Evolutionary conservation across 1,140 invertebrate species (phyloP), one percentile per base, ranked within the genome.

Genomic region (Camponotus pennsylvanicus): DNA sequence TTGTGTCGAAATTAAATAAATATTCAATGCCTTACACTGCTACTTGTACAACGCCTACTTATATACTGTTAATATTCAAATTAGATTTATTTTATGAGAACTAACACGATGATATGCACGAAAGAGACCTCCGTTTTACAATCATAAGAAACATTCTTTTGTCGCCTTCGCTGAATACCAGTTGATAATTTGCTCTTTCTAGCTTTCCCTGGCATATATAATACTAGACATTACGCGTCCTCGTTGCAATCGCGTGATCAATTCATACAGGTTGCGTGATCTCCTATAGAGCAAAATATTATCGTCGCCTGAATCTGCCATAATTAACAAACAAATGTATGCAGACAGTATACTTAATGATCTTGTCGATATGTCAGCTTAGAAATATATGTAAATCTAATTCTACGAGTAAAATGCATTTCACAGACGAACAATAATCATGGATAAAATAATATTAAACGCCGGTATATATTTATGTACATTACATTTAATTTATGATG

Each of bases 241-340:
- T 59, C 79, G 9, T 73, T 82, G 52, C 52, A 71, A 73, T 71
- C 67, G 67, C 79, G 67, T 66, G 79, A 82, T 82, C 67, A 59
- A 73, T 82, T 82, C 67, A 42, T 27, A 42, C 45, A 40, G 32
- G 27, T 82, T 82, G 79, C 79, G 45, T 67, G 76, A 67, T 52
- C 42, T 52, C 45, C 49, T 52, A 6, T 37, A 21, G 13, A 37
- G n/a, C 45, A 55, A 79, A 79, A 69, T 69, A 79, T 69, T 79
- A 66, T 79, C 63, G 15, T 69, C 42, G n/a, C n/a, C 7, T 18
- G 45, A 79, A 45, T 59, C 37, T 71, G 37, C 21, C 37, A 57
- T 32, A 55, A 71, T 80, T 32, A 57, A 71, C 8, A 55, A 80
- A 71, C 34, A 67, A 45, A 52, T 7, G 3, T 21, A 55, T 9